Evolutionary conservation across 2,888 invertebrate genomes (phyloP).

Genomic region (Drosophila merina): DNA sequence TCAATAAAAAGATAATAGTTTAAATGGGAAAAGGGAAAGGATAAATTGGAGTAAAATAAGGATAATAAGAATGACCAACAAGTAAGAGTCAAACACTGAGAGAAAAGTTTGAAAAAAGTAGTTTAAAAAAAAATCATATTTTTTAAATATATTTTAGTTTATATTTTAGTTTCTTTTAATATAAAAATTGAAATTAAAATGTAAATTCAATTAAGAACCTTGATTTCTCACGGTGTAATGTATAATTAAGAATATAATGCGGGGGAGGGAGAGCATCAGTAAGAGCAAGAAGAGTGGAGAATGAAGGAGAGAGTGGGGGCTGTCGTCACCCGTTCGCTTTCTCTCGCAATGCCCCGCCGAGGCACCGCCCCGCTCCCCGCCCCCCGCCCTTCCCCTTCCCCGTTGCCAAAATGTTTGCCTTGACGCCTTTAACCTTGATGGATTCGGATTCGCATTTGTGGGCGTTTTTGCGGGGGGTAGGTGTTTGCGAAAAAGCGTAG

Average conservation of each 20-base stretch:
- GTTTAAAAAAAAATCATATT: too few relatives aligned
- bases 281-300: too few relatives aligned
- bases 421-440: slow-evolving; percentile 68
- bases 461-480: slow-evolving; percentile 8
- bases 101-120: too few relatives aligned
- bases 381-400: neutral
- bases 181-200: too few relatives aligned
- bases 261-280: too few relatives aligned
- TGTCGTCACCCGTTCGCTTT: slow-evolving; percentile 4
- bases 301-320: neutral
- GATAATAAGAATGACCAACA: neutral
- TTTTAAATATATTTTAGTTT: too few relatives aligned
- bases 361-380: neutral
- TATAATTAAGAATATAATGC: neutral
- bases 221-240: neutral
- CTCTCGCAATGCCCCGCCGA: neutral
- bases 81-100: neutral
- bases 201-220: too few relatives aligned
- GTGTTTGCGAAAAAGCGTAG: neutral
- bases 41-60: slow-evolving; percentile 2
- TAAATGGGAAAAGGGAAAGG: neutral
- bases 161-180: too few relatives aligned
- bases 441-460: slow-evolving; percentile 53
- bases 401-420: slow-evolving; percentile 64
- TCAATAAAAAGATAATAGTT: slow-evolving; percentile 51